Evolutionary conservation across 2,797 vertebrate genomes (phyloP).

Genomic region (Acanthopagrus latus): DNA sequence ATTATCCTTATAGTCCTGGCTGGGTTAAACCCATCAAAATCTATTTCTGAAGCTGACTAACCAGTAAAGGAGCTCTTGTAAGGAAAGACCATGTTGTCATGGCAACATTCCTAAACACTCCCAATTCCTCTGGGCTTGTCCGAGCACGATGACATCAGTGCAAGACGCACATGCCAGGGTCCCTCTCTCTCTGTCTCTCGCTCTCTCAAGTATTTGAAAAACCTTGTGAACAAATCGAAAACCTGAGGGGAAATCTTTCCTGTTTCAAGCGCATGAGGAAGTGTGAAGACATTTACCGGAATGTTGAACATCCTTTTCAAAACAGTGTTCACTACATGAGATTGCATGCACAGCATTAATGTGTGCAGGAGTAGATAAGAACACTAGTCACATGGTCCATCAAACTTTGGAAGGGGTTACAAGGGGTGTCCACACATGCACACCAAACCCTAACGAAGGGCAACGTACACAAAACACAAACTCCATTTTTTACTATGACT

Average conservation of each 20-base stretch:
- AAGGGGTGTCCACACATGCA: conserved; percentile 16
- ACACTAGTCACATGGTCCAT: conserved; percentile 10
- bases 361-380: conserved; percentile 66
- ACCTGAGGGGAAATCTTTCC: background rate
- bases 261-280: background rate
- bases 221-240: background rate
- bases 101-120: conserved; percentile 63
- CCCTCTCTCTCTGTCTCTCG: conserved; percentile 7
- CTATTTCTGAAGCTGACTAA: background rate
- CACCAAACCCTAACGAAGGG: conserved; percentile 1
- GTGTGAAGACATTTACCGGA: background rate
- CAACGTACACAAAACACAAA: background rate
- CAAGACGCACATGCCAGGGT: conserved; percentile 26
- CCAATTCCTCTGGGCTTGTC: conserved; percentile 61
- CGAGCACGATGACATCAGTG: conserved; percentile 58
- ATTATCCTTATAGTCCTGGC: background rate
- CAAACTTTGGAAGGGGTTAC: conserved; percentile 35
- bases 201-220: conserved; percentile 20
- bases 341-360: conserved; percentile 22
- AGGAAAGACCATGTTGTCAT: conserved; percentile 43
- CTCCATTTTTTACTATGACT: conserved; percentile 28
- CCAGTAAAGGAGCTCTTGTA: background rate
- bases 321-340: conserved; percentile 26
- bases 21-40: background rate
- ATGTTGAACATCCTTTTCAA: background rate